These are phyloP conservation scores for Hippocampus abdominalis DNA, from an alignment of 2,113 vertebrate species.

Conservation along the genomic window DNA sequence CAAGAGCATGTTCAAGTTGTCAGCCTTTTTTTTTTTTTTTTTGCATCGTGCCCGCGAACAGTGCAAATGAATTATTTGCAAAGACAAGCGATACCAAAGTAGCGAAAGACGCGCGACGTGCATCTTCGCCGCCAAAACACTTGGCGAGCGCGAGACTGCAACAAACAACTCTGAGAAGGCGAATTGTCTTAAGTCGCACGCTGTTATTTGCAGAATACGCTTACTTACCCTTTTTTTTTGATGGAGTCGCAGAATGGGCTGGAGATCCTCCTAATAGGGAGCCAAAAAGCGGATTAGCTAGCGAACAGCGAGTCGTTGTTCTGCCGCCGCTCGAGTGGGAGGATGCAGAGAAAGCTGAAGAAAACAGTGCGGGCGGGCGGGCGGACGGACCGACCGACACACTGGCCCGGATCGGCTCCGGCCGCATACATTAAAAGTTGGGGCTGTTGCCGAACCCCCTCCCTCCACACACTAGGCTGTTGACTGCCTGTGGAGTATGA, in stretches of 20 bases:
- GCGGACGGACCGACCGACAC: conserved; percentile 1
- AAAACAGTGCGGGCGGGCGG: conserved; percentile 10
- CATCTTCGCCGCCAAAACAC: conserved; percentile 25
- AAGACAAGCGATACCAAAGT: background rate
- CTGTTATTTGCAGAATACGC: background rate
- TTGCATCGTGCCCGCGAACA: background rate
- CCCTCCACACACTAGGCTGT: background rate
- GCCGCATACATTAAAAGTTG: conserved; percentile 57
- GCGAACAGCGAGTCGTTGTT: conserved; percentile 16
- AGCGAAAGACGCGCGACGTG: conserved; percentile 19
- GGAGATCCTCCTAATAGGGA: conserved; percentile 12
- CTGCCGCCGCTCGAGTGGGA: conserved; percentile 10
- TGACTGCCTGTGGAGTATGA: conserved; percentile 55
- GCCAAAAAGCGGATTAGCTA: conserved; percentile 19
- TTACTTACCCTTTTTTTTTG: conserved; percentile 55
- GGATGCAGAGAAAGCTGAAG: conserved; percentile 20
- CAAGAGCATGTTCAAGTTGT: background rate
- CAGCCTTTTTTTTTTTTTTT: no score
- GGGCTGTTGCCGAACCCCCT: conserved; percentile 23
- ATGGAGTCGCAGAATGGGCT: conserved; percentile 19
- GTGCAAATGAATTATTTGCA: background rate
- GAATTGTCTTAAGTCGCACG: background rate
- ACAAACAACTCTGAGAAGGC: background rate
- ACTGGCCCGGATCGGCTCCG: conserved; percentile 32
- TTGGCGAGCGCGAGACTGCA: conserved; percentile 1